Evolutionary conservation across 2,888 invertebrate species (phyloP).

Genomic region (Meteorus colon): DNA sequence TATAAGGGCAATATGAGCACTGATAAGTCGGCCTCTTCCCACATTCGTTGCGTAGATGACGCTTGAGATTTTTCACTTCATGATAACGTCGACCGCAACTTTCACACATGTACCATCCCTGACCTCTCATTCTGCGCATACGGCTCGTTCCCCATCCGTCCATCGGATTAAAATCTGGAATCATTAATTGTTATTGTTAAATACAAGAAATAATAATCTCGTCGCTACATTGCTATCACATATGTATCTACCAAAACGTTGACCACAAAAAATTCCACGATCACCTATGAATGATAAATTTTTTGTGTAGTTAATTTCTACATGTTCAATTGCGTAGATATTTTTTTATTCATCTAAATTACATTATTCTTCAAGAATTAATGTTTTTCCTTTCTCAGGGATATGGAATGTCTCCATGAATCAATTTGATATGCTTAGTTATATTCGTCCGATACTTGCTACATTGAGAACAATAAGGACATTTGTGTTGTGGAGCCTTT

Average conservation of each 20-base stretch:
- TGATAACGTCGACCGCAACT: constrained; percentile 76
- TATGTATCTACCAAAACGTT: background rate
- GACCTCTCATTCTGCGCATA: constrained; percentile 63
- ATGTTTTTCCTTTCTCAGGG: background rate
- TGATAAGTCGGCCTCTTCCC: constrained; percentile 71
- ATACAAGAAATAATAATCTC: background rate
- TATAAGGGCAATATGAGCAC: constrained; percentile 69
- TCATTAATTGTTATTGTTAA: constrained; percentile 50
- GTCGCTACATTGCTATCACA: background rate
- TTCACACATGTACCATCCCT: constrained; percentile 70
- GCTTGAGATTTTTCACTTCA: constrained; percentile 75
- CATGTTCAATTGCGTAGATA: background rate
- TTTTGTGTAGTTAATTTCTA: background rate
- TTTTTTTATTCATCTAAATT: background rate
- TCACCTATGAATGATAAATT: background rate
- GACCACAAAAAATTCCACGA: background rate
- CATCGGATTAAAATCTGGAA: constrained; percentile 59
- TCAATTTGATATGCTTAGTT: constrained; percentile 65
- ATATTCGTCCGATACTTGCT: constrained; percentile 71
- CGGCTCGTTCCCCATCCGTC: constrained; percentile 43
- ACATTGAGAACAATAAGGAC: constrained; percentile 66
- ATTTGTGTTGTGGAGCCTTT: constrained; percentile 68
- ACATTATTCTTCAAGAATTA: background rate
- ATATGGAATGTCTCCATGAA: constrained; percentile 54
- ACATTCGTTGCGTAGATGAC: constrained; percentile 75